Evolutionary conservation across 2,888 invertebrate species (phyloP).

Genomic region (Abscondita cerata): DNA sequence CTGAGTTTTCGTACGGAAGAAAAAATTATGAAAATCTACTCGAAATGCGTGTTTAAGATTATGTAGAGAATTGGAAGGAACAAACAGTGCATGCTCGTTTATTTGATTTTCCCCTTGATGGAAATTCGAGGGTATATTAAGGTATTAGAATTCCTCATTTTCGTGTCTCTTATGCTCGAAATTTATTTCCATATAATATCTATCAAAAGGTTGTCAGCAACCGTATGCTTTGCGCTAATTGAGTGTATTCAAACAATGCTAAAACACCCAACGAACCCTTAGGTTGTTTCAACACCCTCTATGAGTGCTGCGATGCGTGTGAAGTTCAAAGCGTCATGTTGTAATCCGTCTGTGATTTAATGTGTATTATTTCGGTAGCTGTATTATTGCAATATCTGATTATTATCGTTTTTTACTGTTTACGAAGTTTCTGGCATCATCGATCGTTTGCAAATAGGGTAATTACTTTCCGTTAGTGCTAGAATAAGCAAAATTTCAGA

Average conservation of each 20-base stretch:
- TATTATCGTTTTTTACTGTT: slow-evolving; percentile 50
- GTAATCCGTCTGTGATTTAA: slow-evolving; percentile 58
- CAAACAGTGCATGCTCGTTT: background rate
- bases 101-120: slow-evolving; percentile 6
- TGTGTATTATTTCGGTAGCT: slow-evolving; percentile 58
- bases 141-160: slow-evolving; percentile 10
- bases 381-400: slow-evolving; percentile 52
- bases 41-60: too few species aligned
- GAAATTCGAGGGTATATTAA: slow-evolving; percentile 3
- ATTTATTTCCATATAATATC: slow-evolving; percentile 33
- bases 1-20: slow-evolving; percentile 10
- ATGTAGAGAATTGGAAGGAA: background rate
- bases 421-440: slow-evolving; percentile 15
- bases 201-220: slow-evolving; percentile 35
- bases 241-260: slow-evolving; percentile 58
- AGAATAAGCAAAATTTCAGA: background rate
- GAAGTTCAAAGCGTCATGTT: slow-evolving; percentile 57
- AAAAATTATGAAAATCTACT: too few species aligned
- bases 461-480: background rate
- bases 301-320: slow-evolving; percentile 52
- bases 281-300: slow-evolving; percentile 51
- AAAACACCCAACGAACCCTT: slow-evolving; percentile 48
- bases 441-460: too few species aligned
- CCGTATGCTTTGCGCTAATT: slow-evolving; percentile 52
- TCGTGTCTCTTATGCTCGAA: slow-evolving; percentile 18